Evolutionary conservation across 2,113 vertebrate species (phyloP).

Genomic region (Plectropomus leopardus): DNA sequence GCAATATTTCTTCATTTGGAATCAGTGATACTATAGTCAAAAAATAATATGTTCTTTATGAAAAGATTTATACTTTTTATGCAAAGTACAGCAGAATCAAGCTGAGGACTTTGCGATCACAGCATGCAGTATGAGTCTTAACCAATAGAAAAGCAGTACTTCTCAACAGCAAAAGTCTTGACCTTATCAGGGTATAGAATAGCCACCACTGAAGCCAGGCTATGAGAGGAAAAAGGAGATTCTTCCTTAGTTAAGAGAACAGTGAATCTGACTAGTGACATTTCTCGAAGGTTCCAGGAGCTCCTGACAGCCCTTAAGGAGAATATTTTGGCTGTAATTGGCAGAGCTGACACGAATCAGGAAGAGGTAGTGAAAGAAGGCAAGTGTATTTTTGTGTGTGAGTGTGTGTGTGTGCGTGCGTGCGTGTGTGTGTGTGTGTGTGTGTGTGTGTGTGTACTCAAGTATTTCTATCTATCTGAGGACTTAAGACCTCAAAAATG

Average conservation of each 20-base stretch:
- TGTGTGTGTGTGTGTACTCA: neutral
- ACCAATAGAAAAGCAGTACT: neutral
- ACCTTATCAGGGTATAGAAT: neutral
- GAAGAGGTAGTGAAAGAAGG: neutral
- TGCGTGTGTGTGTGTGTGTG: neutral
- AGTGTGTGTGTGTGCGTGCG: neutral
- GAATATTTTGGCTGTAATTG: slow-evolving; percentile 27
- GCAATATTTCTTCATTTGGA: neutral
- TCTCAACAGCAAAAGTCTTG: neutral
- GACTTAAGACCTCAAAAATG: neutral
- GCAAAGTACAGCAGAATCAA: too few species aligned
- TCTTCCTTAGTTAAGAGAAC: neutral
- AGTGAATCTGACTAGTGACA: slow-evolving; percentile 15
- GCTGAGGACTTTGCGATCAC: neutral
- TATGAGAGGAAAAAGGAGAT: neutral
- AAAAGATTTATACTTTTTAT: too few species aligned
- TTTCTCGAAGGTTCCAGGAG: slow-evolving; percentile 9
- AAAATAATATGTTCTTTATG: too few species aligned
- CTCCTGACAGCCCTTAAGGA: neutral
- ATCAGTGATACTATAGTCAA: neutral
- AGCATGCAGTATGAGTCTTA: neutral
- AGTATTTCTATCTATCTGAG: neutral
- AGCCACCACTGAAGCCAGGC: neutral
- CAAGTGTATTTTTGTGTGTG: neutral
- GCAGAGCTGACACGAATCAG: slow-evolving; percentile 36